These are phyloP conservation scores for Exephanes ischioxanthus DNA, from an alignment of 2,888 invertebrate species.

Conservation along the genomic window DNA sequence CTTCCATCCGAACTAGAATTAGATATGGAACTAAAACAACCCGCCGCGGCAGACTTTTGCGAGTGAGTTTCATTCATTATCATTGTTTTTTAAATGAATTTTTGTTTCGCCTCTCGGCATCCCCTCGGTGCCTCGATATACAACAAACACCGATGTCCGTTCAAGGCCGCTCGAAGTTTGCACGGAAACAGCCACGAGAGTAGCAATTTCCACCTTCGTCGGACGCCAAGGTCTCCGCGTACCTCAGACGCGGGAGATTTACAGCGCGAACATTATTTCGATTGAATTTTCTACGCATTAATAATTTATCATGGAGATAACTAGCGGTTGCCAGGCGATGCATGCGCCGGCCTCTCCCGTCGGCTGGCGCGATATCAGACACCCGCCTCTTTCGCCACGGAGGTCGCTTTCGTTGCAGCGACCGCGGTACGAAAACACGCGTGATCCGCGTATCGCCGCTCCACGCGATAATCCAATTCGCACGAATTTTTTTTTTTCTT, in stretches of 20 bases:
- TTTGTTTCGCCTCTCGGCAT: neutral
- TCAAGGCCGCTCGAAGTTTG: conserved; percentile 1
- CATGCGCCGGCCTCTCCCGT: conserved; percentile 48
- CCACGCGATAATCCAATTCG: conserved; percentile 18
- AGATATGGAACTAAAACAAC: conserved; percentile 23
- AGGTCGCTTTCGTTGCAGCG: conserved; percentile 23
- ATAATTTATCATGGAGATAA: conserved; percentile 68
- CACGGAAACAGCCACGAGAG: conserved; percentile 20
- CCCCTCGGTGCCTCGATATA: neutral
- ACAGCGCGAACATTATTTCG: conserved; percentile 63
- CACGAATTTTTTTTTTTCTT: conserved; percentile 40
- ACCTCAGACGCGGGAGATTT: conserved; percentile 48
- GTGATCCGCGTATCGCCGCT: conserved; percentile 6
- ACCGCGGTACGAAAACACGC: conserved; percentile 26
- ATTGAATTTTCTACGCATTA: conserved; percentile 70
- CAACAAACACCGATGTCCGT: neutral
- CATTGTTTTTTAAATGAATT: neutral
- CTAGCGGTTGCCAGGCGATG: conserved; percentile 63
- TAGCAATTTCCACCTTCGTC: conserved; percentile 57
- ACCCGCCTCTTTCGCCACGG: conserved; percentile 61
- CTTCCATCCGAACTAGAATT: conserved; percentile 39
- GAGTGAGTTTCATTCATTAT: neutral
- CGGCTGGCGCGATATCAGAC: conserved; percentile 61
- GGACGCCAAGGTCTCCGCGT: neutral
- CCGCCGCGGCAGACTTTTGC: neutral